Conservation (phyloP, 2,113 vertebrate genomes). For the Chaetura pelagica region DNA sequence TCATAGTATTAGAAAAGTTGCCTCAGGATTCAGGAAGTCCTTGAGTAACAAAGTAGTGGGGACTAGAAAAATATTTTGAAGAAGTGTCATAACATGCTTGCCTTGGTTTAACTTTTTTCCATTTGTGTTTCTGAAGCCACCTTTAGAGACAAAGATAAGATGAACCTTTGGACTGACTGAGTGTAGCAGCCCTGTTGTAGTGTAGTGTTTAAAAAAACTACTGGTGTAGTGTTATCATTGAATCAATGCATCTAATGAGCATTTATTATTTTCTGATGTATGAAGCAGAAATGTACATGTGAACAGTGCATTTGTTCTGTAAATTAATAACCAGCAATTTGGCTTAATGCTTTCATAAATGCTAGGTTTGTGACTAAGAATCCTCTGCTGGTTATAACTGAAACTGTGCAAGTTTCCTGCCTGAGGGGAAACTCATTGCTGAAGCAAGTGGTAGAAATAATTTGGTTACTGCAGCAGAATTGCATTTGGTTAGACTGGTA, state of each 20-base stretch:
- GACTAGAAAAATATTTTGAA: background rate
- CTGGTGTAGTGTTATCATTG: background rate
- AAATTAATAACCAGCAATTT: background rate
- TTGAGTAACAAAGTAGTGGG: background rate
- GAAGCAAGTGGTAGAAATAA: slow-evolving; percentile 35
- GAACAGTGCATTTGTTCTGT: background rate
- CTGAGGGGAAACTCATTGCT: background rate
- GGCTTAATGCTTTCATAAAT: background rate
- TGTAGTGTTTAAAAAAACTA: background rate
- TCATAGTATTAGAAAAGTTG: background rate
- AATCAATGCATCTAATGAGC: background rate
- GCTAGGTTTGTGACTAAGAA: background rate
- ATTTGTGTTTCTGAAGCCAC: background rate
- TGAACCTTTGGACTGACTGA: background rate
- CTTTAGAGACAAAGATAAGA: background rate
- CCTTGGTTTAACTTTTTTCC: background rate
- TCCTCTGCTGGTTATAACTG: slow-evolving; percentile 13
- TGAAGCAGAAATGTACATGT: background rate
- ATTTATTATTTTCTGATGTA: background rate
- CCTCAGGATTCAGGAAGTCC: slow-evolving; percentile 13
- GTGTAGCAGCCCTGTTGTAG: background rate
- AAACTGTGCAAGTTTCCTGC: slow-evolving; percentile 47
- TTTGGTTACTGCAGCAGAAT: slow-evolving; percentile 12
- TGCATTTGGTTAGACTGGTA: background rate
- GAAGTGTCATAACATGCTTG: background rate